Evolutionary conservation across 2,113 vertebrate species (phyloP).

Genomic region (Callaeas wilsoni): DNA sequence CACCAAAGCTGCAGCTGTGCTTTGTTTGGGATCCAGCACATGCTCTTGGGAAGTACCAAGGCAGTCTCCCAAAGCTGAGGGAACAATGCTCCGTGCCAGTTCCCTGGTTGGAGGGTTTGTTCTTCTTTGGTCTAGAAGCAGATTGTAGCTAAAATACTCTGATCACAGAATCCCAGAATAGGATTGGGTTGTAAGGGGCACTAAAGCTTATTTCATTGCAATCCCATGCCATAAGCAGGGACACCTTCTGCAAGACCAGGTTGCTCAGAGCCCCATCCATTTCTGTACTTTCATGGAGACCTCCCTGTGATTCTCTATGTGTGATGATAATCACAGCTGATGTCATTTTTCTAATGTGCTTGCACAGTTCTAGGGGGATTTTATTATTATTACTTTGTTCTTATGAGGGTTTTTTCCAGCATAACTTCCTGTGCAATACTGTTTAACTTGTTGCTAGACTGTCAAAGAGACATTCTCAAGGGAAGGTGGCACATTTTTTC

Average conservation of each 20-base stretch:
- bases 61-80: background rate
- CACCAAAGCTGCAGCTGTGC: background rate
- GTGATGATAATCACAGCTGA: background rate
- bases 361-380: background rate
- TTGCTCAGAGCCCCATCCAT: background rate
- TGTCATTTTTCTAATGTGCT: background rate
- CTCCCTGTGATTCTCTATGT: background rate
- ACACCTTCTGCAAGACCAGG: fast-evolving
- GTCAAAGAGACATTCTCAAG: background rate
- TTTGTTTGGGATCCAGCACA: fast-evolving
- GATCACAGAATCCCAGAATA: background rate
- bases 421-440: background rate
- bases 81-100: background rate
- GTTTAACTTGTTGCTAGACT: background rate
- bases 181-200: background rate
- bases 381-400: background rate
- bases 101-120: background rate
- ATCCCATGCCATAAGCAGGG: background rate
- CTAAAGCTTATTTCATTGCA: background rate
- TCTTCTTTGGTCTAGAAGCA: background rate
- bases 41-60: fast-evolving
- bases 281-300: background rate
- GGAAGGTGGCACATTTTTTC: background rate
- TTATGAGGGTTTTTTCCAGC: background rate
- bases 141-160: background rate